Evolutionary conservation across 2,113 vertebrate species (phyloP), one percentile per base, ranked within the genome.

Genomic region (Puffinus mauretanicus): DNA sequence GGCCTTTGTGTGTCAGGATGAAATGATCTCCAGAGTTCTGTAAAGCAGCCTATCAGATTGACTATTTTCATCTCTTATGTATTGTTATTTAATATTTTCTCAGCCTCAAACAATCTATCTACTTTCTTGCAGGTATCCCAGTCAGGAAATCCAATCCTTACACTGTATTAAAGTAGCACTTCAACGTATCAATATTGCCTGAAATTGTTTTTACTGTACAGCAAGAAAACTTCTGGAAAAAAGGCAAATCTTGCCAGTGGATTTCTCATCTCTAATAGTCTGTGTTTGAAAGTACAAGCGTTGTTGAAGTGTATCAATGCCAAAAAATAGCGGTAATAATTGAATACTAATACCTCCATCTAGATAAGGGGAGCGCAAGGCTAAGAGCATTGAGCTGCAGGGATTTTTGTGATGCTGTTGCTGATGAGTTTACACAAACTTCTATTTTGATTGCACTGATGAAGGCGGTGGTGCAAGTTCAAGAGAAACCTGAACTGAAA

Each of bases 1-100:
- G 11, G 14, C 3, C 0, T 57, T 76, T 0, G 0, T 38, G 5
- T n/a, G 16, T 55, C 13, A 38, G 54, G 44, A 73, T 18, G 27
- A 44, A 82, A 47, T 36, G 69, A 52, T 34, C 40, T 77, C 10
- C 7, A 77, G 32, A 42, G 21, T 15, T 42, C 36, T 65, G 9
- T 80, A 72, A 86, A 95, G 36, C 27, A 81, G 18, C 27, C 55
- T 46, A 34, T 65, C 18, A 49, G 36, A 49, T 52, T 79, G 67
- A 52, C n/a, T 73, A 12, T 29, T 90, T 90, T 86, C 22, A 40
- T 54, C 36, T 38, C 34, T 67, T 67, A 42, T 9, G 6, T 8
- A 40, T 54, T 2, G 0, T 32, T 73, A 10, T 60, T 82, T 64
- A 60, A 16, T 57, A 73, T 69, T 52, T 92, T 80, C 27, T 36